Percentiles rank a stretch among this genome's conserved stretches.
These are phyloP conservation scores for Agrypnia vestita DNA, from an alignment of 1,140 invertebrate genomes.

Conservation along the genomic window DNA sequence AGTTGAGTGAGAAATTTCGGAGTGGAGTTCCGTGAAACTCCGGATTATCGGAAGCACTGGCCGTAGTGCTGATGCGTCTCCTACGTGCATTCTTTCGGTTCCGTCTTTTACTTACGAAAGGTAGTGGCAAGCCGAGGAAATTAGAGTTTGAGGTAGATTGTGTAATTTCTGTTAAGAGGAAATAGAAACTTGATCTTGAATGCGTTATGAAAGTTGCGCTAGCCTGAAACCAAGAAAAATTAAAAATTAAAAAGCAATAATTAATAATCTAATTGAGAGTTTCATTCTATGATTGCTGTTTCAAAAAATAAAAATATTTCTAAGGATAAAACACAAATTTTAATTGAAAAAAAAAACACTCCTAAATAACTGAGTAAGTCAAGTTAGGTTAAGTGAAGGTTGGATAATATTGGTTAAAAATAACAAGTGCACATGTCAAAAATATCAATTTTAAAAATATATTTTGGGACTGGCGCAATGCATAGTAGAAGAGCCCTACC, in stretches of 20 bases:
- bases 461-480: no score
- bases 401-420: no score
- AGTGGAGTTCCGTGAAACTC: slow-evolving; percentile 17
- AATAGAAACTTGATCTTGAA: slow-evolving; percentile 80
- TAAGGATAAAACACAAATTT: background rate
- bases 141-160: slow-evolving; percentile 61
- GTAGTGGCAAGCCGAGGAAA: slow-evolving; percentile 48
- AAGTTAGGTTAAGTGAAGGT: no score
- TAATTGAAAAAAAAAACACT: background rate
- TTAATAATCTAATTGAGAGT: background rate
- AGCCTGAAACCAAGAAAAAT: slow-evolving; percentile 67
- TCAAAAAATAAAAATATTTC: slow-evolving; percentile 2
- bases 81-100: slow-evolving; percentile 30
- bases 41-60: slow-evolving; percentile 31
- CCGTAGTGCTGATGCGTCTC: slow-evolving; percentile 31
- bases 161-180: slow-evolving; percentile 74
- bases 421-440: no score
- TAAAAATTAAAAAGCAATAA: background rate
- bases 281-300: background rate
- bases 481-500: slow-evolving; percentile 58
- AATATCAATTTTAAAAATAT: no score
- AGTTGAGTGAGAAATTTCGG: slow-evolving; percentile 16
- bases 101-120: slow-evolving; percentile 36
- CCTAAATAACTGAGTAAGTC: no score
- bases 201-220: slow-evolving; percentile 83